Conservation (phyloP, 2,113 vertebrate genomes). For the Camelus bactrianus region DNA sequence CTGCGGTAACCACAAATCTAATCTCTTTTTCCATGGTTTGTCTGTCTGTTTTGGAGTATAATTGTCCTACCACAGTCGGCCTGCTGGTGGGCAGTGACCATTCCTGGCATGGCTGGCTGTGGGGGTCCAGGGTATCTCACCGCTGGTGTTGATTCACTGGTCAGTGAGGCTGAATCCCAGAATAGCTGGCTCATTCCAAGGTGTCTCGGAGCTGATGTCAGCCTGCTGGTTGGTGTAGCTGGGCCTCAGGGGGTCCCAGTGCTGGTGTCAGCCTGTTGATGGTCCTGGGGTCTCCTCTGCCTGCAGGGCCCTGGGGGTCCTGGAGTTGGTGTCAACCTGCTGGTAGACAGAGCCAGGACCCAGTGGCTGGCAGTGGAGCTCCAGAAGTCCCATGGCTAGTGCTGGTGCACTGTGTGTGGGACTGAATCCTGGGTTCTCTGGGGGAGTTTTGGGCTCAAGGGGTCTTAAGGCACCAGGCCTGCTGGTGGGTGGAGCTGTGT, state of each 20-base stretch:
- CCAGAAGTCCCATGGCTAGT: background rate
- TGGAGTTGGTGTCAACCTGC: background rate
- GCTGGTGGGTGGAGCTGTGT: background rate
- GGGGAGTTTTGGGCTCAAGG: background rate
- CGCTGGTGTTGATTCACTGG: background rate
- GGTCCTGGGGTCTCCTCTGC: background rate
- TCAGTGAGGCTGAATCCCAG: background rate
- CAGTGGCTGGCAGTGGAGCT: background rate
- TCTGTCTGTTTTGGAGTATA: too few species aligned
- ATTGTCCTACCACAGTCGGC: background rate
- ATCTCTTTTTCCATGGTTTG: too few species aligned
- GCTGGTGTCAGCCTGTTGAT: background rate
- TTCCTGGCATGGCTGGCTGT: background rate
- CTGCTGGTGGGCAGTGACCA: background rate
- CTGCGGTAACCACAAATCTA: too few species aligned
- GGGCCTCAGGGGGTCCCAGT: background rate
- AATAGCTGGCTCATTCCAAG: background rate
- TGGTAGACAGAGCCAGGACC: background rate
- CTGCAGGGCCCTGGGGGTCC: background rate
- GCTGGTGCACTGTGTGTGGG: background rate
- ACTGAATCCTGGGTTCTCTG: background rate
- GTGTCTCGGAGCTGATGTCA: background rate
- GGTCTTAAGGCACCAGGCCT: too few species aligned
- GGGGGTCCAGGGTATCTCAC: background rate
- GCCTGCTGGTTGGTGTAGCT: background rate